A percentile compares a stretch with the other conserved stretches of the same genome.
Evolutionary conservation across 2,888 invertebrate species (phyloP).

Genomic region (Aphodius sticticus): DNA sequence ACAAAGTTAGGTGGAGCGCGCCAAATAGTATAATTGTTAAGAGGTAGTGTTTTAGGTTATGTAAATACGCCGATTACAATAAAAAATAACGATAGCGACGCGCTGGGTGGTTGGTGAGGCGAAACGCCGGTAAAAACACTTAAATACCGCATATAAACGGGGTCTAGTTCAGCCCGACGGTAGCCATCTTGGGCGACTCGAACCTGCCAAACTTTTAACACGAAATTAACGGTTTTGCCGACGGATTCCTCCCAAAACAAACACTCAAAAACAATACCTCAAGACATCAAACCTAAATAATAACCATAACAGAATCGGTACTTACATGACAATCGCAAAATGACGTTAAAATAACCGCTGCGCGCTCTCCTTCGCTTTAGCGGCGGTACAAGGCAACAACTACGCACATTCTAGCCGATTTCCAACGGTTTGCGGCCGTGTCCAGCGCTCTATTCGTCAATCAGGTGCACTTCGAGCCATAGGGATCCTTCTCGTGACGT

Average conservation of each 20-base stretch:
- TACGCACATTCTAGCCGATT: constrained; percentile 45
- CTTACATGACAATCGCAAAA: constrained; percentile 49
- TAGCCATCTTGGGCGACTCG: constrained; percentile 59
- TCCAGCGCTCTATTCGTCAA: background rate
- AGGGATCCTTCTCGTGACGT: background rate
- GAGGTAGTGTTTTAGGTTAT: background rate
- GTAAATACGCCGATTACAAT: background rate
- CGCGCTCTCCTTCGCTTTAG: background rate
- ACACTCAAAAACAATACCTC: constrained; percentile 42
- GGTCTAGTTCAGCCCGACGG: constrained; percentile 54
- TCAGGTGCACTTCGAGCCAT: background rate
- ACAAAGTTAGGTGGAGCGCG: constrained; percentile 49
- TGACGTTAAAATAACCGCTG: constrained; percentile 44
- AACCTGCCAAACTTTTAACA: constrained; percentile 59
- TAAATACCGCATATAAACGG: background rate
- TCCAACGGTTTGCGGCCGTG: constrained; percentile 35
- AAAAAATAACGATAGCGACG: constrained; percentile 43
- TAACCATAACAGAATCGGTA: constrained; percentile 45
- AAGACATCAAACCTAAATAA: constrained; percentile 42
- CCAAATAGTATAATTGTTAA: constrained; percentile 45
- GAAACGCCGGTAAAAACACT: background rate
- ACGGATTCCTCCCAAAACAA: constrained; percentile 37
- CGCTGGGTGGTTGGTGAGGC: background rate
- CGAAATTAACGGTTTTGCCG: constrained; percentile 57
- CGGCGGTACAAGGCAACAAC: constrained; percentile 4